A percentile compares a stretch with the other conserved stretches of the same genome.
Evolutionary conservation across 2,888 invertebrate genomes (phyloP).

Genomic region (Drosophila stalkeri): DNA sequence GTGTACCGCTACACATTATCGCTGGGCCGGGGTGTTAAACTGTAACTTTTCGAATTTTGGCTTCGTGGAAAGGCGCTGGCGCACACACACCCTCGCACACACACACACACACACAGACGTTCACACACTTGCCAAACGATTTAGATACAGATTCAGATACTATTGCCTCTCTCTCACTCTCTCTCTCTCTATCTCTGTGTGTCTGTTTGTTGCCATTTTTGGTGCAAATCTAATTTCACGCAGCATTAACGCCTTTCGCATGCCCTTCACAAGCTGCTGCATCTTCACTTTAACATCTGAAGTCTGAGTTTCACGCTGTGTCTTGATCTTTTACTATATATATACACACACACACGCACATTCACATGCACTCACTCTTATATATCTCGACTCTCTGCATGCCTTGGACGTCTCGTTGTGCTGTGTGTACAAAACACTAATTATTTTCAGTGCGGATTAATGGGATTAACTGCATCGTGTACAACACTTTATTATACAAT

Average conservation of each 20-base stretch:
- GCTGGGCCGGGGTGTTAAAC: conserved; percentile 76
- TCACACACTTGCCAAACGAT: conserved; percentile 24
- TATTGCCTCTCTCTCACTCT: not conserved
- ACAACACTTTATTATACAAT: conserved; percentile 79
- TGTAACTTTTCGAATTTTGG: conserved; percentile 64
- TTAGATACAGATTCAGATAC: conserved; percentile 39
- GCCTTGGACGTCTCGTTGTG: conserved; percentile 37
- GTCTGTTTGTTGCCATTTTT: conserved; percentile 57
- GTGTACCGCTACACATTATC: conserved; percentile 68
- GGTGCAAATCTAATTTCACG: conserved; percentile 85
- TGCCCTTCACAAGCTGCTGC: conserved; percentile 64
- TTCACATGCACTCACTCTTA: not conserved
- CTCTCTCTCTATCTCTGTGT: not conserved
- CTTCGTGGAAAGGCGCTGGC: conserved; percentile 73
- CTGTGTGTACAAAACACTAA: conserved; percentile 82
- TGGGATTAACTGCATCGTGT: conserved; percentile 81
- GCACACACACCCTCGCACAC: conserved; percentile 12
- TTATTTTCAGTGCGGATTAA: conserved; percentile 83
- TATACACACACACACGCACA: not conserved
- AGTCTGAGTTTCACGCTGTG: conserved; percentile 42
- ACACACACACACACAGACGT: conserved; percentile 19
- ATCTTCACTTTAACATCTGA: conserved; percentile 15
- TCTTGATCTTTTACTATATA: conserved; percentile 38
- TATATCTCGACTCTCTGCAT: conserved; percentile 1
- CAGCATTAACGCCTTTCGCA: conserved; percentile 83